A percentile compares a stretch with the other conserved stretches of the same genome.
These are phyloP conservation scores for Belgica antarctica DNA, from an alignment of 2,888 invertebrate genomes.

Conservation along the genomic window DNA sequence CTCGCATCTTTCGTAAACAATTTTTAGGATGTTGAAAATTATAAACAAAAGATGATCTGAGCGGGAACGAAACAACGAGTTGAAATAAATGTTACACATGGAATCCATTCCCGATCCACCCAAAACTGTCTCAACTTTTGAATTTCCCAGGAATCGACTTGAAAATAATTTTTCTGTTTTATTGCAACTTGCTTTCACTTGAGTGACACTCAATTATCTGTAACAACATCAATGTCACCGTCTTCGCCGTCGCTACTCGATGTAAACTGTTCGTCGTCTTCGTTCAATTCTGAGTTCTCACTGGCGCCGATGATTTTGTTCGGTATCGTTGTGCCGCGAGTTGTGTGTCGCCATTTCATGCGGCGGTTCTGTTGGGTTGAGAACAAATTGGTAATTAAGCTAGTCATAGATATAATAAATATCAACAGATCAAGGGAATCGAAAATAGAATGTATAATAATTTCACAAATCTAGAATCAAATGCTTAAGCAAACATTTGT, in stretches of 20 bases:
- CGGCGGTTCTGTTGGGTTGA: constrained; percentile 60
- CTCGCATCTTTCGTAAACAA: constrained; percentile 9
- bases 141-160: no score
- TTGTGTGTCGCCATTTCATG: constrained; percentile 85
- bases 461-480: not conserved
- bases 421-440: no score
- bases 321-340: constrained; percentile 5
- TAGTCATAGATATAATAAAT: no score
- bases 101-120: no score
- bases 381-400: no score
- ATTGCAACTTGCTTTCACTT: constrained; percentile 4
- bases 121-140: no score
- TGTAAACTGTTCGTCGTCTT: constrained; percentile 43
- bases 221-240: constrained; percentile 47
- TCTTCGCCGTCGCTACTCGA: constrained; percentile 45
- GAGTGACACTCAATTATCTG: constrained; percentile 44
- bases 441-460: not conserved
- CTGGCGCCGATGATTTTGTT: not conserved
- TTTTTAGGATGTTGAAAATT: constrained; percentile 21
- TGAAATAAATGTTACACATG: not conserved
- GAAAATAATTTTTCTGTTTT: constrained; percentile 16
- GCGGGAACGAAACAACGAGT: not conserved
- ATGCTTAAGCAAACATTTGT: not conserved
- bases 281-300: constrained; percentile 40
- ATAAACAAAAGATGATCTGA: constrained; percentile 5